A percentile compares a stretch with the other conserved stretches of the same genome.
These are phyloP conservation scores for Branchellion lobata DNA, from an alignment of 2,888 invertebrate genomes.

Conservation along the genomic window DNA sequence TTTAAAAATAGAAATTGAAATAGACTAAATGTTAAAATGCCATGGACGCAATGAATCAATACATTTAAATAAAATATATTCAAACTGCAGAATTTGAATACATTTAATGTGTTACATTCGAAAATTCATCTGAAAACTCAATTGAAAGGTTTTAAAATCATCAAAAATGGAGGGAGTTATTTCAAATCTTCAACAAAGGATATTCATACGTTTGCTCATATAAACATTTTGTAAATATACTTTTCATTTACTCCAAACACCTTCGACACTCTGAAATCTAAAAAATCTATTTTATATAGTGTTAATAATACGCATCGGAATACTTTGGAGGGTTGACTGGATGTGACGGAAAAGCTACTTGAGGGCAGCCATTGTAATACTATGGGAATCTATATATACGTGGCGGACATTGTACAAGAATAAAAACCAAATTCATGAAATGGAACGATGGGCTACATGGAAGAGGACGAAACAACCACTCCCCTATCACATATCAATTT, in stretches of 20 bases:
- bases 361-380: background rate
- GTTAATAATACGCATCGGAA: background rate
- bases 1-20: no score
- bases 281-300: background rate
- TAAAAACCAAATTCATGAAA: no score
- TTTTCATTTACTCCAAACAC: no score
- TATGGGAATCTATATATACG: background rate
- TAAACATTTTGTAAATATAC: no score
- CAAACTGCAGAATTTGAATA: background rate
- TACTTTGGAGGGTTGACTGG: conserved; percentile 4
- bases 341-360: background rate
- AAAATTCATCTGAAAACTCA: background rate
- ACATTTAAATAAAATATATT: background rate
- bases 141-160: background rate
- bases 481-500: no score
- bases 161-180: background rate
- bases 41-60: no score
- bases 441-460: no score
- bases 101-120: background rate
- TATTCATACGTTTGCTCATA: no score
- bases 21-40: no score
- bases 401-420: background rate
- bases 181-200: background rate
- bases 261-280: background rate
- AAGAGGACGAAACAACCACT: no score